Base-by-base conservation (phyloP, 2,113 vertebrate genomes). In the Psilopogon haemacephalus region DNA sequence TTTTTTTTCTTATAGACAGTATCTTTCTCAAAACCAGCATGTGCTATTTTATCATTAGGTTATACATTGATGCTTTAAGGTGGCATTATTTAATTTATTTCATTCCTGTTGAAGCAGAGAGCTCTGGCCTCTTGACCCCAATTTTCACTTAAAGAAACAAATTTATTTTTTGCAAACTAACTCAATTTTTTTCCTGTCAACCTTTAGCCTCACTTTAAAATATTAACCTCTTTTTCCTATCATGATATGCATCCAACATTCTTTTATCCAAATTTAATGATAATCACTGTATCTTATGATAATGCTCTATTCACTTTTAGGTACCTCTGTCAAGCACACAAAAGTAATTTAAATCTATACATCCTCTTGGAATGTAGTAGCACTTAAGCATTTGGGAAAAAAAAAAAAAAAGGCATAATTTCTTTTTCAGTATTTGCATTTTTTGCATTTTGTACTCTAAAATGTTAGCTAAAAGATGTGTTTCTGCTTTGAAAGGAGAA, bases 131-230 rank as follows among this genome's bases (percentile, higher is more conserved):
- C 89, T 80, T 97, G 97, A 98, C 97, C 98, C 92, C 97, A 97
- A 98, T 98, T 98, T 98, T 98, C 97, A 98, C 98, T 98, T 97
- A 97, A 97, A 98, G 97, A 97, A 98, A 98, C 97, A 98, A 97
- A 98, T 98, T 97, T 98, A 94, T 97, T 94, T 97, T 98, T 97
- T 95, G 95, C 97, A 98, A 98, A 98, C 97, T 97, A 97, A 98
- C 96, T 97, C 97, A 97, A 98, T 98, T 98, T 98, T 98, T 98
- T 97, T 98, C 95, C 96, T 98, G 98, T 98, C 98, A 98, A 98
- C 97, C 97, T 97, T 97, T 97, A 97, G 91, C 96, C 96, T 95
- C 82, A 76, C 93, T 97, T 98, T 97, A 97, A 98, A 97, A 97
- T 97, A 98, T 97, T 98, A 98, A 98, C 98, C 97, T 44, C n/a